Evolutionary conservation across 2,113 vertebrate genomes (phyloP), one percentile per base, ranked within the genome.

Genomic region (Chloropsis hardwickii): DNA sequence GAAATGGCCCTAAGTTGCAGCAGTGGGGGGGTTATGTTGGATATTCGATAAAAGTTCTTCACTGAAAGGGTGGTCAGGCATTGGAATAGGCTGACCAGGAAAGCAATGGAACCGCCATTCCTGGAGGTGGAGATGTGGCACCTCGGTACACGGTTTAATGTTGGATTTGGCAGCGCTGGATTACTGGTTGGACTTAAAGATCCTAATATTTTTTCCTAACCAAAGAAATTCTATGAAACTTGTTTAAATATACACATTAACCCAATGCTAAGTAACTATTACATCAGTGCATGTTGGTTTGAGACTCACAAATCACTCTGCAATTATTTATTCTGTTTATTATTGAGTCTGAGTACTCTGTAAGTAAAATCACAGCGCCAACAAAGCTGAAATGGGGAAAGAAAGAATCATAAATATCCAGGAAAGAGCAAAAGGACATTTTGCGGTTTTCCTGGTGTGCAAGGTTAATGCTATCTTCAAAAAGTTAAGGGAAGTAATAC

Each of bases 401-500:
- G 51, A 35, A 16, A 65, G 28, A 73, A 31, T 17, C 3, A 5
- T 62, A 45, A 83, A 85, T 58, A 9, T 54, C 62, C 39, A 40
- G 7, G 5, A 77, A 83, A 83, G 39, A 74, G 27, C 25, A 86
- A 96, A 95, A 72, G 20, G 37, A 69, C 61, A 29, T 97, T 88
- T 93, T 72, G 7, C 6, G 2, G 3, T 50, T 66, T 54, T 54
- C 9, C 27, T 81, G 15, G 33, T 61, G 7, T 94, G 56, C 35
- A 96, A 81, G 37, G 69, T 86, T 71, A 94, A 83, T 95, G 35
- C 2, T 86, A 53, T 81, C 61, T 24, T 84, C 61, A 80, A 93
- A 94, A 97, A 95, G 70, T 97, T 95, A 90, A 71, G 22, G 5
- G 24, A 94, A 90, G 74, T 86, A 97, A 92, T 97, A 95, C 70